A percentile compares a stretch with the other conserved stretches of the same genome.
phyloP scores from a whole-genome alignment of 2,113 vertebrate species.

The Thryonomys swinderianus region DNA sequence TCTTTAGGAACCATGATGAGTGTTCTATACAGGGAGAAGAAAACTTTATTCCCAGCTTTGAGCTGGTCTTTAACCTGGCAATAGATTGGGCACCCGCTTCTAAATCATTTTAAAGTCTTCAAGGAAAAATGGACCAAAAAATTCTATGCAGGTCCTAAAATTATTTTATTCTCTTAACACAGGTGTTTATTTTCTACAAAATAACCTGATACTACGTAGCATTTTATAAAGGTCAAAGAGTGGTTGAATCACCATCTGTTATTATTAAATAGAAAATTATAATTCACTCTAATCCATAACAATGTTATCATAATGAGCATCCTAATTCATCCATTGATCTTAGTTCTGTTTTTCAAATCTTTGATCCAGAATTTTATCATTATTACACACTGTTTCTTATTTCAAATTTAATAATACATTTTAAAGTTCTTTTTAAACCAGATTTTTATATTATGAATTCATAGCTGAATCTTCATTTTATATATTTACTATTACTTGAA shows the following conservation, averaged over 20 bases:
- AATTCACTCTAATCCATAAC: neutral
- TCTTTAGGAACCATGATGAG: neutral
- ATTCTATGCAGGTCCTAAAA: neutral
- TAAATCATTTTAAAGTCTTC: neutral
- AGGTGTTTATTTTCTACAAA: neutral
- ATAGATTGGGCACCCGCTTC: neutral
- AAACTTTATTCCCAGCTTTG: neutral
- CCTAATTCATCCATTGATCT: neutral
- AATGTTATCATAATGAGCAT: neutral
- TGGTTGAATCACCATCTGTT: neutral
- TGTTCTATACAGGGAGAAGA: neutral
- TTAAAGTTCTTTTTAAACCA: neutral
- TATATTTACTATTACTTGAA: conserved; percentile 39
- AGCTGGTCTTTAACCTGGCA: neutral
- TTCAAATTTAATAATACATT: conserved; percentile 10
- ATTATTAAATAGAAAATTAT: neutral
- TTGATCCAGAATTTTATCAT: neutral
- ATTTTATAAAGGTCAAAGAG: neutral
- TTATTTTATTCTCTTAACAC: conserved; percentile 1
- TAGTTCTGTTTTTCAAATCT: conserved; percentile 22
- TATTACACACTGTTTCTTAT: conserved; percentile 1
- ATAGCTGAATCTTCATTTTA: conserved; percentile 4
- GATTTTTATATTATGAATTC: neutral
- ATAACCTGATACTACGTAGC: neutral
- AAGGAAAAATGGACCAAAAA: neutral